Base-by-base conservation (phyloP, 2,797 vertebrate genomes). In the Holocentrus rufus region DNA sequence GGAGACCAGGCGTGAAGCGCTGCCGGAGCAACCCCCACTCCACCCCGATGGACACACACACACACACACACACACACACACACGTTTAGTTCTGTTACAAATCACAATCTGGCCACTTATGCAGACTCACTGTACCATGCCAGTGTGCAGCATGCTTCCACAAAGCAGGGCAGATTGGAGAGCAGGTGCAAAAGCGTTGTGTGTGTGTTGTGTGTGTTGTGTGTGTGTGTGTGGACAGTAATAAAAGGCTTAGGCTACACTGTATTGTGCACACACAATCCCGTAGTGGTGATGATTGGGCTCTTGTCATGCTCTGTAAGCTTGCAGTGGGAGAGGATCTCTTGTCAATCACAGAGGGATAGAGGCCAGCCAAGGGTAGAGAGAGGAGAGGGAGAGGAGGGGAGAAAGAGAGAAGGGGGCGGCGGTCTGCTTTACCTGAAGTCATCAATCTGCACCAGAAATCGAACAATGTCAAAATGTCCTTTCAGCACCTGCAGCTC, bases 391-490 rank as follows among this genome's bases (percentile, higher is more conserved):
- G 36, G 6, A 23, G 31, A 25, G 14, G 20, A 42, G 17, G 7
- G 15, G 22, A 15, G 22, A 10, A 30, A 8, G 27, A 36, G 9
- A 15, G 25, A 46, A 31, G 17, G 44, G 31, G 49, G 66, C 46
- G 54, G 80, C 72, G 84, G 87, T 85, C 79, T 79, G 90, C 94
- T 94, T n/a, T 94, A 99, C 98, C 97, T 97, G 94, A 79, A 94
- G 83, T 96, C 95, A 95, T 99, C 97, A 92, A 99, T 95, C 92
- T 94, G 95, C 79, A 98, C 95, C 88, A 99, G 94, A 94, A 97
- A 98, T 81, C 98, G 95, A 82, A 98, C 96, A 84, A 99, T 99
- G 89, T 99, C 98, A 89, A 94, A 96, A 93, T 99, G 97, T 85
- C 95, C 96, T 94, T 95, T 98, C 89, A 99, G 92, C 72, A 97